A percentile compares a stretch with the other conserved stretches of the same genome.
Evolutionary conservation across 2,113 vertebrate species (phyloP).

Genomic region (Ornithorhynchus anatinus): DNA sequence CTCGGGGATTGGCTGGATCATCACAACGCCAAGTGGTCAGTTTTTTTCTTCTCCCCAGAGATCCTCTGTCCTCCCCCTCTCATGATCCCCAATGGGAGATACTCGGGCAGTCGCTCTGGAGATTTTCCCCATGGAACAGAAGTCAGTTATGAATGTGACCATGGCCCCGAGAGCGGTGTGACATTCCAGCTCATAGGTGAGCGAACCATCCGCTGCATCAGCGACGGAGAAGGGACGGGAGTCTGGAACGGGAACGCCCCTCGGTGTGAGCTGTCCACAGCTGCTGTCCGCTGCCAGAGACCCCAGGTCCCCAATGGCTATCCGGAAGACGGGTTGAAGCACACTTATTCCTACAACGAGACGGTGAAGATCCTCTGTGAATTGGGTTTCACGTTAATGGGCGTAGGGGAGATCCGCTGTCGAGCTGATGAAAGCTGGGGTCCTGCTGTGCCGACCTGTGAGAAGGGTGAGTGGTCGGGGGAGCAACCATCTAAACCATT

Average conservation of each 20-base stretch:
- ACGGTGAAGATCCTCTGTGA: slow-evolving; percentile 42
- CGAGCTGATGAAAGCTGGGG: slow-evolving; percentile 31
- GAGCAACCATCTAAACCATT: background rate
- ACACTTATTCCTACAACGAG: slow-evolving; percentile 42
- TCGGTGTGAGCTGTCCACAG: background rate
- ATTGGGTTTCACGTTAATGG: slow-evolving; percentile 58
- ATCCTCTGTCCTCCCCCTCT: background rate
- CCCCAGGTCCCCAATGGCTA: background rate
- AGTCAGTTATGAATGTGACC: slow-evolving; percentile 23
- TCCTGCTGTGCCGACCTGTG: slow-evolving; percentile 31
- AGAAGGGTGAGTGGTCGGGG: slow-evolving; percentile 41
- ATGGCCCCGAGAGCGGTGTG: slow-evolving; percentile 42
- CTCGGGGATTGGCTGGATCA: too few relatives aligned
- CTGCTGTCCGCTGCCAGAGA: background rate
- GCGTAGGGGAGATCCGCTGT: slow-evolving; percentile 38
- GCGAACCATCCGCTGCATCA: background rate
- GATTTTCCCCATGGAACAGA: background rate
- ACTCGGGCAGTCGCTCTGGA: background rate
- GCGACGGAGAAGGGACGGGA: background rate
- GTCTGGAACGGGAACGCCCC: background rate
- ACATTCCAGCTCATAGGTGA: background rate
- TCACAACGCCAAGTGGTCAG: too few relatives aligned
- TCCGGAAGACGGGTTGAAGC: background rate
- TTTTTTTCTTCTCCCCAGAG: background rate
- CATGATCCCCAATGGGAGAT: background rate